Evolutionary conservation across 2,113 vertebrate genomes (phyloP).

Genomic region (Drymodes brunneopygia): DNA sequence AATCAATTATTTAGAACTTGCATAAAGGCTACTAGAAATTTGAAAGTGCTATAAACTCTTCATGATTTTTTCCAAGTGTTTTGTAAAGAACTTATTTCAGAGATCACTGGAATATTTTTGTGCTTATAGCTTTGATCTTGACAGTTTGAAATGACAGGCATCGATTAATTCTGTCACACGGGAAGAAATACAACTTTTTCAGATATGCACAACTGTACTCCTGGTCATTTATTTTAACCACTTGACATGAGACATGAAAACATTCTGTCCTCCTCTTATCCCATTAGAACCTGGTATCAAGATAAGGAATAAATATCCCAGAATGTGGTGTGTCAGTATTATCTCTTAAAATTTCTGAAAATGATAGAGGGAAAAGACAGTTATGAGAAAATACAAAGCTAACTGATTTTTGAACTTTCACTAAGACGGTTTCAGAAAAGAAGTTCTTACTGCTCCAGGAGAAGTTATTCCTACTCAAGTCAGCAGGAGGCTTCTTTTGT

Average conservation of each 20-base stretch:
- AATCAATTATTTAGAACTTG: neutral
- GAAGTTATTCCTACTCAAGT: neutral
- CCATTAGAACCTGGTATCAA: neutral
- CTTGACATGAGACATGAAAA: neutral
- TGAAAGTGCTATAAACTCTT: neutral
- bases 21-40: neutral
- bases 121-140: neutral
- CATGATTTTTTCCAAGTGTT: neutral
- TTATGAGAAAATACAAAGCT: neutral
- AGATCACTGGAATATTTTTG: neutral
- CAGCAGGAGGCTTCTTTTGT: neutral
- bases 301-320: neutral
- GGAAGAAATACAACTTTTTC: neutral
- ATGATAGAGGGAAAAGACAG: rapidly evolving
- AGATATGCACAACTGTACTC: neutral
- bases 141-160: neutral
- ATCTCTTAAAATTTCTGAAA: neutral
- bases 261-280: neutral
- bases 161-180: neutral
- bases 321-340: neutral
- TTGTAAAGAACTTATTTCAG: neutral
- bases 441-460: neutral
- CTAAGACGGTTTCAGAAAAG: neutral
- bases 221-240: neutral
- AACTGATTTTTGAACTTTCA: neutral